Conservation (phyloP, 2,888 invertebrate species). For the Macrophya annulata region DNA sequence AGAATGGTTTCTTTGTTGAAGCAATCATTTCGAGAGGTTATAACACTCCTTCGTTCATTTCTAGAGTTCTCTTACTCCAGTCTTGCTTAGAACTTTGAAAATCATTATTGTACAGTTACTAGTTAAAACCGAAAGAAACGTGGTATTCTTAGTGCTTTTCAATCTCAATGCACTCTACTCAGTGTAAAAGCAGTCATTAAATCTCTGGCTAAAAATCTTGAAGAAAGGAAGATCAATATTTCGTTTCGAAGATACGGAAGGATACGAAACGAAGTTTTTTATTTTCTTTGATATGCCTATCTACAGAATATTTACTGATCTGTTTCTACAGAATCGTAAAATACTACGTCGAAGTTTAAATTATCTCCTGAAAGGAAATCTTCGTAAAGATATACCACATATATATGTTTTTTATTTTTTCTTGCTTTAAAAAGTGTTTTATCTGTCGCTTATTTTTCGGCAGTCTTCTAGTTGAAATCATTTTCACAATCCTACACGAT, state of each 20-base stretch:
- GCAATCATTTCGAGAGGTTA: not conserved
- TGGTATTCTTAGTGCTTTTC: not conserved
- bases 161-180: not conserved
- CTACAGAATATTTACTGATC: not conserved
- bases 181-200: conserved; percentile 14
- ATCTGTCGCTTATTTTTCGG: not conserved
- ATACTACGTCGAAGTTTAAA: not conserved
- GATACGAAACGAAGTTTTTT: not conserved
- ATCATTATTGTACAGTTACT: not conserved
- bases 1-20: not conserved
- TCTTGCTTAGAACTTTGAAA: not conserved
- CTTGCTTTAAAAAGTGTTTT: not conserved
- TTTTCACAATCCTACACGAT: not conserved
- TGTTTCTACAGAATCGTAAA: not conserved
- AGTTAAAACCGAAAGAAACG: not conserved
- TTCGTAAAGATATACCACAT: not conserved
- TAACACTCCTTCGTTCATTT: not conserved
- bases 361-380: not conserved
- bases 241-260: not conserved
- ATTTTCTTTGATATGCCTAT: not conserved
- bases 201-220: not conserved
- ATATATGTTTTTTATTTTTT: not conserved
- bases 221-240: not conserved
- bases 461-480: not conserved
- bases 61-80: not conserved